A percentile compares a stretch with the other conserved stretches of the same genome.
Evolutionary conservation across 2,113 vertebrate species (phyloP).

Genomic region (Rhabdomys dilectus): DNA sequence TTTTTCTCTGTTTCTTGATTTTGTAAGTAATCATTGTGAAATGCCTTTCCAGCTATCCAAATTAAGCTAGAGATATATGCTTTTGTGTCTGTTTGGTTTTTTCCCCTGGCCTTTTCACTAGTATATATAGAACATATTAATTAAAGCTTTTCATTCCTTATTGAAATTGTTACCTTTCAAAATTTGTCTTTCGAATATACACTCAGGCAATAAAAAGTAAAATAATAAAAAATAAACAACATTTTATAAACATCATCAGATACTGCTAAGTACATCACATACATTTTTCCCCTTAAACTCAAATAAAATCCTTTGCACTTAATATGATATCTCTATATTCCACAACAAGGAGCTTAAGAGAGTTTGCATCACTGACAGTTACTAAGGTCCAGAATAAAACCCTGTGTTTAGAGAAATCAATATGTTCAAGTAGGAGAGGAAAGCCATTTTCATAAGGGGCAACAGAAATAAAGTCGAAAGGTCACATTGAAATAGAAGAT

Average conservation of each 20-base stretch:
- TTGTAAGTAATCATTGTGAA: neutral
- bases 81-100: neutral
- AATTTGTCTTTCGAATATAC: neutral
- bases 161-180: neutral
- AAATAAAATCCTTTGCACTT: neutral
- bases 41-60: neutral
- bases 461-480: neutral
- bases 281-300: neutral
- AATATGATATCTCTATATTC: neutral
- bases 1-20: neutral
- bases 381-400: neutral
- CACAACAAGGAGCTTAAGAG: neutral
- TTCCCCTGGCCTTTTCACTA: neutral
- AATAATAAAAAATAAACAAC: neutral
- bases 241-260: neutral
- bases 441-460: neutral
- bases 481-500: neutral
- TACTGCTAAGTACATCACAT: neutral
- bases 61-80: neutral
- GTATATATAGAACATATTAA: neutral
- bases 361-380: neutral
- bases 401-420: neutral
- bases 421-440: neutral
- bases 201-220: neutral
- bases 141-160: neutral